Evolutionary conservation across 2,888 invertebrate genomes (phyloP), one percentile per base, ranked within the genome.

Genomic region (Meiosimyza decipiens): DNA sequence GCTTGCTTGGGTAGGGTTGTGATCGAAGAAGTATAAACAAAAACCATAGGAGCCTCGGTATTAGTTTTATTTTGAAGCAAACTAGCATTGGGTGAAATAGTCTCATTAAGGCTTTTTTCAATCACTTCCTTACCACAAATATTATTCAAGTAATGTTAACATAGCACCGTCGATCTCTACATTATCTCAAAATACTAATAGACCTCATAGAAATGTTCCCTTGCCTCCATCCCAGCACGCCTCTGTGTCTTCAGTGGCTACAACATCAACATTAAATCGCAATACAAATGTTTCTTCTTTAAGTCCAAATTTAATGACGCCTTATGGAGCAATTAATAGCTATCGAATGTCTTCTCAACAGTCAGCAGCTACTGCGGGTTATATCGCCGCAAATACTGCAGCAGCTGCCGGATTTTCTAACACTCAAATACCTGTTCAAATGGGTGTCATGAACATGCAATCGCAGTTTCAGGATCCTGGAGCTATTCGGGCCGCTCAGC

Each of bases 391-490:
- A 50, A 91, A 91, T 78, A 78, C 78, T 74, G 75, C 81, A 18
- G 87, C 89, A 13, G 89, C 91, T 1, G 90, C 92, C 16, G 94
- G 94, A 80, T 92, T 92, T 82, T 91, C 92, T 66, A 89, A 90
- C 73, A 89, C 90, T 79, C 94, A 95, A 86, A 89, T 95, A 76
- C 94, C 93, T 5, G 92, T 93, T 86, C 91, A 92, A 85, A 92
- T 93, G 90, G 93, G 93, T 80, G 94, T 95, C 82, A 94, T 96
- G 91, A 95, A 95, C 85, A 94, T 95, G 88, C 92, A 94, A 82
- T 87, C 91, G 16, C 92, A 92, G 82, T 92, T 92, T 80, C 92
- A 91, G 81, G 92, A 92, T 83, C 91, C 92, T 70, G 88, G 90
- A 76, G 89, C 90, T 6, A 87, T 90, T 73, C 91, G 91, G 69